Evolutionary conservation across 2,888 invertebrate genomes (phyloP).

Genomic region (Gastrophysa polygoni): DNA sequence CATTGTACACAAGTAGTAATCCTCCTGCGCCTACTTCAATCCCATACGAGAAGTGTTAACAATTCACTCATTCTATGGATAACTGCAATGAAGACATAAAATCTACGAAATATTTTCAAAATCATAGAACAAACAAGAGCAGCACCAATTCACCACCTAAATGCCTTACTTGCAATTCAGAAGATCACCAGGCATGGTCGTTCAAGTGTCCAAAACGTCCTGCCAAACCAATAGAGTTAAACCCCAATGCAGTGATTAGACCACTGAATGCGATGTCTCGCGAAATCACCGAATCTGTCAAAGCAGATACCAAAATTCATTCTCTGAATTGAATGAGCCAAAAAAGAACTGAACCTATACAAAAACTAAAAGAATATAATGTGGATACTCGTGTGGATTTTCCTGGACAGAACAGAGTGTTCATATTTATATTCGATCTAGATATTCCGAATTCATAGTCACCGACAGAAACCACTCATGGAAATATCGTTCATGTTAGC

Average conservation of each 20-base stretch:
- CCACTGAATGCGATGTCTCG: constrained; percentile 12
- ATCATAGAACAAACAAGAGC: background rate
- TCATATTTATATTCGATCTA: constrained; percentile 18
- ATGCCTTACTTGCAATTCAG: constrained; percentile 18
- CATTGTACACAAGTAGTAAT: background rate
- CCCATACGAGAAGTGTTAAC: background rate
- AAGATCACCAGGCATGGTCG: constrained; percentile 24
- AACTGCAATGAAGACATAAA: background rate
- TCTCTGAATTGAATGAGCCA: constrained; percentile 7
- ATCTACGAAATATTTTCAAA: background rate
- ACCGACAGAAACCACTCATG: too few species aligned
- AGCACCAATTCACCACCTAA: constrained; percentile 14
- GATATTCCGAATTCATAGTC: background rate
- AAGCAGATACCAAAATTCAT: constrained; percentile 10
- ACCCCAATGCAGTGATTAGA: constrained; percentile 17
- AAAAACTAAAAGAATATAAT: constrained; percentile 11
- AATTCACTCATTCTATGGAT: background rate
- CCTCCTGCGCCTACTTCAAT: background rate
- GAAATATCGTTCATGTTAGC: too few species aligned
- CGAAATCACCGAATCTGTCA: constrained; percentile 3
- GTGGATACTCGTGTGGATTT: constrained; percentile 15
- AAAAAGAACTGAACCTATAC: background rate
- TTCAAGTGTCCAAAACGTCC: constrained; percentile 22
- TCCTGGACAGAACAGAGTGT: constrained; percentile 9
- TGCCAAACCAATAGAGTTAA: constrained; percentile 17